Conservation (phyloP, 2,113 vertebrate species). For the Illadopsis cleaveri region DNA sequence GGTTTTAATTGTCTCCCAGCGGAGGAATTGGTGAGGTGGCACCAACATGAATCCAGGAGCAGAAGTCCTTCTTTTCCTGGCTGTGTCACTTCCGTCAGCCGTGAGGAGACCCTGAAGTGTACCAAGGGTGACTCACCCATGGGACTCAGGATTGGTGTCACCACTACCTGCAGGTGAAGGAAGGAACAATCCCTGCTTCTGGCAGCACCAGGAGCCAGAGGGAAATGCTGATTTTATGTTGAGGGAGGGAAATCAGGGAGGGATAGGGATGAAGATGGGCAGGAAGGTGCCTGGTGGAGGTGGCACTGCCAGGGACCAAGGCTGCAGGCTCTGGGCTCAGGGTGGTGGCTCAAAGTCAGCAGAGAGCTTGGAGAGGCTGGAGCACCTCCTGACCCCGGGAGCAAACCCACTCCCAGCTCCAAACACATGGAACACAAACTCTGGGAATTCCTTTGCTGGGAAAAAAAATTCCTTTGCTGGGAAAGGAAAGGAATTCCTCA, state of each 20-base stretch:
- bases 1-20: background rate
- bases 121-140: background rate
- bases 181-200: background rate
- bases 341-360: background rate
- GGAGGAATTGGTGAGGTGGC: background rate
- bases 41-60: background rate
- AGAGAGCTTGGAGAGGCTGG: background rate
- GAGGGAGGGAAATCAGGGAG: background rate
- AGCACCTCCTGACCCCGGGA: background rate
- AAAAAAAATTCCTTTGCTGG: background rate
- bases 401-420: background rate
- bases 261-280: background rate
- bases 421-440: background rate
- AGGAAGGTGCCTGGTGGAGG: background rate
- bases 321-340: background rate
- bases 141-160: background rate
- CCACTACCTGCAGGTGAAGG: background rate
- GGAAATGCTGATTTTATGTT: background rate
- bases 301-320: background rate
- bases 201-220: background rate
- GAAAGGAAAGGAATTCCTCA: background rate
- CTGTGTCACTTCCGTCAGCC: background rate
- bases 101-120: background rate
- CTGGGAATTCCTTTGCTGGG: background rate
- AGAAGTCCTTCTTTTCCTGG: background rate